A percentile compares a stretch with the other conserved stretches of the same genome.
Conservation (phyloP, 2,113 vertebrate genomes). For the Amphilophus citrinellus region DNA sequence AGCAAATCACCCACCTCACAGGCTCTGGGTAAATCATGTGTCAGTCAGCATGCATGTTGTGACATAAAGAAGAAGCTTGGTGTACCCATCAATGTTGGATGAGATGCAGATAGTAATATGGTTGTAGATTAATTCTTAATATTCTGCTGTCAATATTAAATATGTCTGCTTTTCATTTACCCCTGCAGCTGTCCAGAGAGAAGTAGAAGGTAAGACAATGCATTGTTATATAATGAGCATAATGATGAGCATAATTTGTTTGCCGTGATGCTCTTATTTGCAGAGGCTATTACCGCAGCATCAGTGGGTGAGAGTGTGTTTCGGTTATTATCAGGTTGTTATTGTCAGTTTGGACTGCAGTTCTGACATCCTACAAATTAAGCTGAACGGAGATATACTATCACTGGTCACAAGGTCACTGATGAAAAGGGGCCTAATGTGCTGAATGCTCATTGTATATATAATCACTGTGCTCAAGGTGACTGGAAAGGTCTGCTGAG, state of each 20-base stretch:
- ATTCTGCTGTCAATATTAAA: slow-evolving; percentile 42
- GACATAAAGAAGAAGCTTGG: neutral
- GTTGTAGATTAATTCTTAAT: slow-evolving; percentile 15
- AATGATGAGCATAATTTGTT: slow-evolving; percentile 49
- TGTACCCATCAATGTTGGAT: neutral
- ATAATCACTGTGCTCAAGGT: slow-evolving; percentile 64
- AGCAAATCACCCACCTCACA: neutral
- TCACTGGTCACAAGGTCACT: slow-evolving; percentile 62
- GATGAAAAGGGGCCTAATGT: slow-evolving; percentile 51
- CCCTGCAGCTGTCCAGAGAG: slow-evolving; percentile 79
- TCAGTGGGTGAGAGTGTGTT: slow-evolving; percentile 54
- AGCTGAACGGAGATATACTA: slow-evolving; percentile 63
- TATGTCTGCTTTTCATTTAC: slow-evolving; percentile 51
- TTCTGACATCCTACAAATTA: slow-evolving; percentile 80
- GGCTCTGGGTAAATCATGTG: neutral
- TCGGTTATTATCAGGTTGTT: slow-evolving; percentile 65
- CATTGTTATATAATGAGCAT: slow-evolving; percentile 44
- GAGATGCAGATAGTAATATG: slow-evolving; percentile 7
- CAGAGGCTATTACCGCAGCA: slow-evolving; percentile 46
- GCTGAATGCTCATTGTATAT: slow-evolving; percentile 57
- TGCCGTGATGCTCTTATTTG: slow-evolving; percentile 50
- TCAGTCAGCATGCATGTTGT: neutral
- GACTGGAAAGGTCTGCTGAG: slow-evolving; percentile 60
- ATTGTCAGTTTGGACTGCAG: slow-evolving; percentile 84
- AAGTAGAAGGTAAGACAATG: slow-evolving; percentile 83